These are phyloP conservation scores for Leptosomus discolor DNA, from an alignment of 2,113 vertebrate genomes.

Conservation along the genomic window DNA sequence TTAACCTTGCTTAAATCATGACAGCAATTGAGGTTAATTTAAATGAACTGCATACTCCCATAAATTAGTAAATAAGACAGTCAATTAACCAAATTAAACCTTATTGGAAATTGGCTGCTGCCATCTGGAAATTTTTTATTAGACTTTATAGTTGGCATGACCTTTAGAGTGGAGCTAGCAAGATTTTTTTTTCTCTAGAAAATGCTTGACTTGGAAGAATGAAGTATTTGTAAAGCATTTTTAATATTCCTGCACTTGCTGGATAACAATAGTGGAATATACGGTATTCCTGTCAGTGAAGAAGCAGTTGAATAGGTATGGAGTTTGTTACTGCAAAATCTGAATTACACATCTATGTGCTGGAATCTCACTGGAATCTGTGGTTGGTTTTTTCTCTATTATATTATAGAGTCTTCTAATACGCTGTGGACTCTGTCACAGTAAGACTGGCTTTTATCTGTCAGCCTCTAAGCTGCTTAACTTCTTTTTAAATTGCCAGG, in stretches of 20 bases:
- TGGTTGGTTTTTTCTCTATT: background rate
- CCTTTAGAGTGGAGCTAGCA: conserved; percentile 21
- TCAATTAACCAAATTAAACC: conserved; percentile 67
- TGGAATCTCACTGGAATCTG: background rate
- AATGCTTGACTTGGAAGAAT: background rate
- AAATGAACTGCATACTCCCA: conserved; percentile 55
- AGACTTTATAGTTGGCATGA: conserved; percentile 44
- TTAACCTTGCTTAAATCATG: conserved; percentile 63
- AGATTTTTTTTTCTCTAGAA: conserved; percentile 14
- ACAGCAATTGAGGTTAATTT: conserved; percentile 61
- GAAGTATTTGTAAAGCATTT: conserved; percentile 5
- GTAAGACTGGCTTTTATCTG: background rate
- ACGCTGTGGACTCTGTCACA: background rate
- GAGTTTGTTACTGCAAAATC: background rate
- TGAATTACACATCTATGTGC: background rate
- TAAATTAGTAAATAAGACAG: conserved; percentile 71
- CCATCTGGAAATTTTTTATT: conserved; percentile 66
- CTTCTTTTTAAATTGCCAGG: background rate
- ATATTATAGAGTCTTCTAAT: background rate
- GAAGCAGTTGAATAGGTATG: background rate
- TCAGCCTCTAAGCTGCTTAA: background rate
- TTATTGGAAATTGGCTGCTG: conserved; percentile 61
- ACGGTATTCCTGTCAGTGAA: background rate
- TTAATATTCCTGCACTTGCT: background rate
- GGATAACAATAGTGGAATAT: background rate